Base-by-base conservation (phyloP, 2,888 invertebrate species). In the Epirrhoe tristata region DNA sequence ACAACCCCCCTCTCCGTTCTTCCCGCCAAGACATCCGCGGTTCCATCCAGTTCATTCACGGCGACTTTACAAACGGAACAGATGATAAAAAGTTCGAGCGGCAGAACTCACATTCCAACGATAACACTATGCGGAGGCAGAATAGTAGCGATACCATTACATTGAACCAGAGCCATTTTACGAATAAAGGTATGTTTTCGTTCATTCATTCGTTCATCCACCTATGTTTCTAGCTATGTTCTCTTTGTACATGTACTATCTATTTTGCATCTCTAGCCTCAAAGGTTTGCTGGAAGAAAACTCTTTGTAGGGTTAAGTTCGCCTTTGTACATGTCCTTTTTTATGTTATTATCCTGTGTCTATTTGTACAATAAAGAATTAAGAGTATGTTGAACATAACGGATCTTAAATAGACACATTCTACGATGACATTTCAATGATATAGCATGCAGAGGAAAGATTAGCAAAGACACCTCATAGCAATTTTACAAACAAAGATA, bases 11-110 rank as follows among this genome's bases (percentile, higher is more conserved):
- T 0, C 94, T 96, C 0, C 95, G 97, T 59, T 96, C 97, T 10
- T 96, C 96, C 51, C 94, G 96, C 46, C 96, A 97, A 76, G 97
- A 97, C 89, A 96, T 96, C 54, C 94, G 95, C 71, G 96, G 96
- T 72, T 95, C 96, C 24, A 91, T 96, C 69, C 95, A 96, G 81
- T 88, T 96, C 77, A 95, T 96, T 80, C 96, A 96, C 84, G 96
- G 94, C 53, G 95, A 95, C 74, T 88, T 77, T 74, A 88, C 88
- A 63, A 92, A 93, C 77, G 92, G 91, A 46, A 92, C 90, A 63
- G 92, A 93, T 69, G 60, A 66, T 31, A 60, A 50, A 54, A 80
- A 94, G 90, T 73, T 93, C 65, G 95, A 95, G 77, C 94, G 95
- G 77, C 95, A 95, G 79, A 94, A 95, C 81, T 93, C 94, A 12